Evolutionary conservation across 2,888 invertebrate species (phyloP).

Genomic region (Arge pagana): DNA sequence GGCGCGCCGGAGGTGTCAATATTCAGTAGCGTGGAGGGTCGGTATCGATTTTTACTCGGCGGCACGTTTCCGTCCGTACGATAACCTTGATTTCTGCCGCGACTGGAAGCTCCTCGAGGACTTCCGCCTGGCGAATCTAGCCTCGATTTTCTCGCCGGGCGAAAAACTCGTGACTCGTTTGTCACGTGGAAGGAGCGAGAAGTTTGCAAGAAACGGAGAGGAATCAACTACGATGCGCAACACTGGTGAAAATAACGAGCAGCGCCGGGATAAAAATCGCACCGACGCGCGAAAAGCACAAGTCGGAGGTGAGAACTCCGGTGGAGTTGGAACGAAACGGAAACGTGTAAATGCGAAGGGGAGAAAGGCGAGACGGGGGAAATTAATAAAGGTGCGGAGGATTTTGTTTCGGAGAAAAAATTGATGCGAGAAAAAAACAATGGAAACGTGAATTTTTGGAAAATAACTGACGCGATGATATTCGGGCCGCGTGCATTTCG

Average conservation of each 20-base stretch:
- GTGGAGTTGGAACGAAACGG: no score
- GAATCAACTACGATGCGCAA: no score
- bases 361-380: background rate
- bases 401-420: no score
- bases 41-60: slow-evolving; percentile 19
- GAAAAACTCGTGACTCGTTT: no score
- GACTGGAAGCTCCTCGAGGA: slow-evolving; percentile 1
- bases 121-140: background rate
- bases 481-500: slow-evolving; percentile 39
- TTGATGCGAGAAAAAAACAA: background rate
- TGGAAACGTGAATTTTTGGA: no score
- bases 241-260: no score
- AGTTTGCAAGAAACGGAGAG: no score
- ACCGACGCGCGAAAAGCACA: background rate
- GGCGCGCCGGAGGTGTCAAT: slow-evolving; percentile 10
- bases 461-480: no score
- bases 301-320: background rate
- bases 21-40: background rate
- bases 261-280: background rate
- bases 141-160: no score
- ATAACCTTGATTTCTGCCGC: slow-evolving; percentile 16
- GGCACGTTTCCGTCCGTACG: slow-evolving; percentile 8
- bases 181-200: no score
- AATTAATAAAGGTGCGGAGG: no score
- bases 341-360: no score